Evolutionary conservation across 2,888 invertebrate genomes (phyloP).

Genomic region (Disparrhopalites patrizii): DNA sequence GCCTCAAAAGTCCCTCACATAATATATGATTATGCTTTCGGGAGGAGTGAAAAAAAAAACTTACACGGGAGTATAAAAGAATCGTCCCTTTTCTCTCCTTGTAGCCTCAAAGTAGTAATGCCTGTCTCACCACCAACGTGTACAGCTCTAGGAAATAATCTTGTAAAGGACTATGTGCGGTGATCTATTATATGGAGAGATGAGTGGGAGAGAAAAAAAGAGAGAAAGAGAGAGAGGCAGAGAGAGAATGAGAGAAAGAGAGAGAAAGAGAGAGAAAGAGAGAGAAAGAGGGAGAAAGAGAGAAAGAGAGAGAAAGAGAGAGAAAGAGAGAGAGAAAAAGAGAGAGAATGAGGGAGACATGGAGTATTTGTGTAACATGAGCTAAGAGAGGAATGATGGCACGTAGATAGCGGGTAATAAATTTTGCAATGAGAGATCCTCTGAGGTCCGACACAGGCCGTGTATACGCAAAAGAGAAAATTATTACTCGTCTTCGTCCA

Average conservation of each 20-base stretch:
- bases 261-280: neutral
- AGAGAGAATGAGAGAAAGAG: neutral
- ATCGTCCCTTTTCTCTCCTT: neutral
- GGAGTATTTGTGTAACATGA: neutral
- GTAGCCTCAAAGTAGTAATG: neutral
- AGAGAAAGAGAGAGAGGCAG: neutral
- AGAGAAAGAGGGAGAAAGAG: neutral
- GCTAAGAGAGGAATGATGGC: conserved; percentile 9
- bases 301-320: neutral
- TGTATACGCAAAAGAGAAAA: conserved; percentile 8
- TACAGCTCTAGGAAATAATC: too few relatives aligned
- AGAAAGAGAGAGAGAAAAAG: conserved; percentile 9
- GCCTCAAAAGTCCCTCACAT: too few relatives aligned
- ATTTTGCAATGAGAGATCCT: conserved; percentile 21
- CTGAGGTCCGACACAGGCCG: neutral
- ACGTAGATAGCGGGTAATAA: conserved; percentile 20
- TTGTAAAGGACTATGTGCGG: too few relatives aligned
- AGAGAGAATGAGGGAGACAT: neutral
- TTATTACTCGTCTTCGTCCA: conserved; percentile 12
- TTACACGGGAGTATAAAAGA: too few relatives aligned
- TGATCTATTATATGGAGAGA: too few relatives aligned
- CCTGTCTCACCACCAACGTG: too few relatives aligned
- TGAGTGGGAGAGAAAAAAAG: too few relatives aligned
- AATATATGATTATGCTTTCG: too few relatives aligned
- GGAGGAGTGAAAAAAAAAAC: too few relatives aligned